Evolutionary conservation across 2,113 vertebrate genomes (phyloP).

Genomic region (Lanius collurio): DNA sequence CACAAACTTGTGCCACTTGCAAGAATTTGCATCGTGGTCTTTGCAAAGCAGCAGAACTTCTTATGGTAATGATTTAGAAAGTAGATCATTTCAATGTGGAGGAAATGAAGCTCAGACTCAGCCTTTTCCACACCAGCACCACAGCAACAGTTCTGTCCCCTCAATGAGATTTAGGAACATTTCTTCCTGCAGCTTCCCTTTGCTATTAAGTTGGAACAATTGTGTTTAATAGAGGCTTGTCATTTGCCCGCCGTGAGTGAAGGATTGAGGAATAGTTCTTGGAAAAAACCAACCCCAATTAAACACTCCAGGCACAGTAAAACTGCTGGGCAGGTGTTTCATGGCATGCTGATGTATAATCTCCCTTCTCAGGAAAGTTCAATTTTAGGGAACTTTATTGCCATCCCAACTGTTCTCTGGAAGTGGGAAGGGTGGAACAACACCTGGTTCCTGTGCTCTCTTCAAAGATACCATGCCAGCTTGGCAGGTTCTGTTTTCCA

Average conservation of each 20-base stretch:
- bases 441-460: not conserved
- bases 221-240: conserved; percentile 33
- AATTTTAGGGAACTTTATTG: not conserved
- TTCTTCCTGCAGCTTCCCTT: not conserved
- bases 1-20: conserved; percentile 11
- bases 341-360: not conserved
- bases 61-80: conserved; percentile 4
- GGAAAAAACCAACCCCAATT: conserved; percentile 34
- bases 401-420: not conserved
- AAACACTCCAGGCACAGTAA: conserved; percentile 25
- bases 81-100: not conserved
- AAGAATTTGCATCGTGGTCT: conserved; percentile 21
- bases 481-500: not conserved
- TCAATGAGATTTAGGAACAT: not conserved
- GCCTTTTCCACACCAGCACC: not conserved
- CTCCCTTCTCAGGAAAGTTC: not conserved
- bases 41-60: conserved; percentile 37
- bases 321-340: conserved; percentile 14
- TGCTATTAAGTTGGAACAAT: conserved; percentile 2
- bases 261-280: not conserved
- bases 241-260: not conserved
- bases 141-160: not conserved
- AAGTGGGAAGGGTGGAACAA: not conserved
- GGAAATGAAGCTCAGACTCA: conserved; percentile 17
- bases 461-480: not conserved